phyloP scores from a whole-genome alignment of 2,888 invertebrate species.

The Microplitis deprimator region DNA sequence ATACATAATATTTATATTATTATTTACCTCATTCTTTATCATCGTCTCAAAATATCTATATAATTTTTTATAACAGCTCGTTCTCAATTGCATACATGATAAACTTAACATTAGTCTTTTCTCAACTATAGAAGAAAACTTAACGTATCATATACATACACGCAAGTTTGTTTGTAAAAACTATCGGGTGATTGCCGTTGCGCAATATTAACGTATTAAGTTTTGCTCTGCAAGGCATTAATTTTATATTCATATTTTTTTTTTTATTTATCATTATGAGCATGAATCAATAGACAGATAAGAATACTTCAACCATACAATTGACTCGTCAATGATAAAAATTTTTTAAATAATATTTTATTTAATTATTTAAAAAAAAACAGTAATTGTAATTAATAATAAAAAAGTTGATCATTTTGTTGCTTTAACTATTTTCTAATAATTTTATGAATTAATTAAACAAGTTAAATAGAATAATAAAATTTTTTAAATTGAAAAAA shows the following conservation, averaged over 20 bases:
- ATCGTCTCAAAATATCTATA: background rate
- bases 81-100: background rate
- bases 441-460: no score
- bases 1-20: background rate
- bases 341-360: no score
- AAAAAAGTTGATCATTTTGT: no score
- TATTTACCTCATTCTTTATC: background rate
- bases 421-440: no score
- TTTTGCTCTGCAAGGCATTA: background rate
- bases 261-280: background rate
- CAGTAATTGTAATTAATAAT: no score
- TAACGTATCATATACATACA: background rate
- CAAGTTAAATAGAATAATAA: no score
- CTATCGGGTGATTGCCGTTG: background rate
- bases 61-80: background rate
- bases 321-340: no score
- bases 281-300: no score
- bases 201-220: slow-evolving; percentile 1
- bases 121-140: background rate
- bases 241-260: slow-evolving; percentile 15
- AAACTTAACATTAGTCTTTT: slow-evolving; percentile 1
- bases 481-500: no score
- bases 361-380: no score
- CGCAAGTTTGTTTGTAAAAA: background rate
- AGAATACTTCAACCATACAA: no score